These are phyloP conservation scores for Masnerella sp. DNA, from an alignment of 2,888 invertebrate genomes.

Conservation along the genomic window DNA sequence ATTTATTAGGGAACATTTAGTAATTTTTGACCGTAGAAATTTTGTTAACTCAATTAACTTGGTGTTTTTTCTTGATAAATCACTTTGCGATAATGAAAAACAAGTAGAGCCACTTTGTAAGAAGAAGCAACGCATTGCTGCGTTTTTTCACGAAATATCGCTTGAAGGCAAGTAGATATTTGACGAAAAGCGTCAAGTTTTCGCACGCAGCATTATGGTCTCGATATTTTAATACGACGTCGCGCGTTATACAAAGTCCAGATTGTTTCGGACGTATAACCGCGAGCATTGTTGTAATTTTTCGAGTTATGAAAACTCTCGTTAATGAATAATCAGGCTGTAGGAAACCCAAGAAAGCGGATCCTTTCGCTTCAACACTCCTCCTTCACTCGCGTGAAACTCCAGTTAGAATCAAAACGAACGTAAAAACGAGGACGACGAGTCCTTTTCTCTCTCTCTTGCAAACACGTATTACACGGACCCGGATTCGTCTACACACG, in stretches of 20 bases:
- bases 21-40: no score
- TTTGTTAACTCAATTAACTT: no score
- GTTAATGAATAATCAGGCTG: conserved; percentile 51
- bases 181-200: conserved; percentile 18
- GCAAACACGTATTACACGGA: conserved; percentile 16
- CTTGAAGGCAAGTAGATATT: conserved; percentile 41
- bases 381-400: conserved; percentile 49
- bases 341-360: conserved; percentile 55
- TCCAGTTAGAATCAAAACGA: conserved; percentile 52
- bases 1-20: no score
- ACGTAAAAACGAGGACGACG: conserved; percentile 22
- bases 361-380: conserved; percentile 55
- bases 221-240: conserved; percentile 41
- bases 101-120: conserved; percentile 30
- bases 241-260: neutral
- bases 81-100: neutral
- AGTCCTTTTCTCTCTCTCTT: conserved; percentile 17
- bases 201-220: conserved; percentile 35
- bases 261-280: conserved; percentile 9
- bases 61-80: conserved; percentile 11
- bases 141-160: conserved; percentile 42
- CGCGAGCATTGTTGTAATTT: conserved; percentile 47
- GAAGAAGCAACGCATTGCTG: conserved; percentile 19
- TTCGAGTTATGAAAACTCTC: conserved; percentile 46
- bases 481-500: conserved; percentile 15